Percentiles rank a stretch among this genome's conserved stretches.
These are phyloP conservation scores for Calameuta filiformis DNA, from an alignment of 2,888 invertebrate genomes.

Conservation along the genomic window DNA sequence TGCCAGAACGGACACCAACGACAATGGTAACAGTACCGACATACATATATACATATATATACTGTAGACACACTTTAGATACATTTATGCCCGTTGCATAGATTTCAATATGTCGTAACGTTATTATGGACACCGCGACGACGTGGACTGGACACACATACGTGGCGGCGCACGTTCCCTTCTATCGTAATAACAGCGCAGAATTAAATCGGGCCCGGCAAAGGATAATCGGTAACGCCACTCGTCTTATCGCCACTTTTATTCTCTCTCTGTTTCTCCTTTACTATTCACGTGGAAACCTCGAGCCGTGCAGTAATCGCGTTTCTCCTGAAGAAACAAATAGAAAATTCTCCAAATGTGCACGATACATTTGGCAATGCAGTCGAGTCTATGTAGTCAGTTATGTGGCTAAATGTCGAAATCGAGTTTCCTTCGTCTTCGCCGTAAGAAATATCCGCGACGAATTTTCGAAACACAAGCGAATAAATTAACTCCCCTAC, in stretches of 20 bases:
- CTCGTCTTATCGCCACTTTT: not conserved
- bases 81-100: not conserved
- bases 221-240: not conserved
- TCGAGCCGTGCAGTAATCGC: not conserved
- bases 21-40: not conserved
- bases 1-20: not conserved
- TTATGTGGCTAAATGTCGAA: not conserved
- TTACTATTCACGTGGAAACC: not conserved
- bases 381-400: not conserved
- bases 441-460: not conserved
- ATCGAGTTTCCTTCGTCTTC: not conserved
- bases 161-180: constrained; percentile 8
- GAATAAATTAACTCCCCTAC: not conserved
- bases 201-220: not conserved
- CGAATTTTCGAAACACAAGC: not conserved
- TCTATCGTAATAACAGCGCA: not conserved
- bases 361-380: not conserved
- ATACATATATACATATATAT: not conserved
- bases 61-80: not conserved
- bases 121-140: not conserved
- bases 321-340: not conserved
- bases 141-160: not conserved
- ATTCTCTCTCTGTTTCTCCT: not conserved
- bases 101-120: not conserved
- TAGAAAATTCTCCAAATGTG: not conserved